Conservation (phyloP, 2,113 vertebrate species). For the Anoplopoma fimbria region DNA sequence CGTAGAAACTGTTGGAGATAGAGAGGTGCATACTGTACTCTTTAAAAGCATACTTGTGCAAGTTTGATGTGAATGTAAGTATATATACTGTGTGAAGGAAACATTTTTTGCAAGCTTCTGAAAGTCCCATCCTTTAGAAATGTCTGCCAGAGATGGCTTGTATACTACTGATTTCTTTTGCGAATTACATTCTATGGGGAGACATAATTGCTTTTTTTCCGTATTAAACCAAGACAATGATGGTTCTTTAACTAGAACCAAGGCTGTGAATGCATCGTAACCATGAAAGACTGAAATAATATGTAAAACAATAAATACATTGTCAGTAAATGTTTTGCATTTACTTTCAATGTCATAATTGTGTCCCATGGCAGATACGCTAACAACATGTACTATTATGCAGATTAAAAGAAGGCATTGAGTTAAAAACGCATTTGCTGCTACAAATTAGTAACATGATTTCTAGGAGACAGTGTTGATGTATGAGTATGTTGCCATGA, state of each 20-base stretch:
- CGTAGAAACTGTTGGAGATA: not conserved
- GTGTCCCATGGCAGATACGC: not conserved
- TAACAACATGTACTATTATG: not conserved
- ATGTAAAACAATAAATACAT: not conserved
- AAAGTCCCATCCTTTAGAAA: not conserved
- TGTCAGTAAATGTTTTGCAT: not conserved
- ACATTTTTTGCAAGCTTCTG: not conserved
- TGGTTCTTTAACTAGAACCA: not conserved
- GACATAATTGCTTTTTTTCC: constrained; percentile 5
- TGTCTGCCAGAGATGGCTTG: not conserved
- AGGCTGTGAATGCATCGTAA: not conserved
- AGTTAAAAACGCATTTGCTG: not conserved
- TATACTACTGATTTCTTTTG: not conserved
- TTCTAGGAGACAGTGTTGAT: not conserved
- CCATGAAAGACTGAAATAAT: not conserved
- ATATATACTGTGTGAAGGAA: not conserved
- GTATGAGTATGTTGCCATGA: not conserved
- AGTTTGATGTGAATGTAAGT: not conserved
- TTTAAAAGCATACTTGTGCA: not conserved
- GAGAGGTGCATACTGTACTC: not conserved
- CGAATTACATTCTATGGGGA: constrained; percentile 5
- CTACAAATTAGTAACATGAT: no score
- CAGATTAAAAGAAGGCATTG: not conserved
- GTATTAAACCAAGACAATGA: no score
- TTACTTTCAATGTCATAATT: not conserved